These are phyloP conservation scores for Melanaphis sacchari DNA, from an alignment of 1,140 invertebrate species.

Conservation along the genomic window DNA sequence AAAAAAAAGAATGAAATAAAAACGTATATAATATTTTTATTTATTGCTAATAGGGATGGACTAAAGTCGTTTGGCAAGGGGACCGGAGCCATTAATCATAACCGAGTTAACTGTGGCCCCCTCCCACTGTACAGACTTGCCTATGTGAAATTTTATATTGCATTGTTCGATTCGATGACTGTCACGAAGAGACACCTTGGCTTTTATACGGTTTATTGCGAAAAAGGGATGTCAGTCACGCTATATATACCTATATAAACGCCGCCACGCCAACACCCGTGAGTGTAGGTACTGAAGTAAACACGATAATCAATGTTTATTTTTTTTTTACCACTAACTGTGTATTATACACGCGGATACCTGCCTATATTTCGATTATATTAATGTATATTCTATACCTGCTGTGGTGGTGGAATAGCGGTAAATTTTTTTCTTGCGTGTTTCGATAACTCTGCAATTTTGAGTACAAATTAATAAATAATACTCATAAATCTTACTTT, in stretches of 20 bases:
- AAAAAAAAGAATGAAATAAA: slow-evolving; percentile 34
- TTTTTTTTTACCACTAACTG: neutral
- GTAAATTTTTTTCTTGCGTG: neutral
- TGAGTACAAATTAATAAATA: neutral
- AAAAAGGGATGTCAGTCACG: slow-evolving; percentile 55
- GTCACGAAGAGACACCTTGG: slow-evolving; percentile 56
- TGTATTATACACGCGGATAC: neutral
- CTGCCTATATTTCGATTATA: neutral
- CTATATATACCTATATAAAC: slow-evolving; percentile 13
- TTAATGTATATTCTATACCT: slow-evolving; percentile 3
- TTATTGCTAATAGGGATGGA: slow-evolving; percentile 57
- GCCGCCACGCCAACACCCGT: neutral
- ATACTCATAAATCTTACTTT: neutral
- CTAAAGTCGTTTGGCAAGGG: slow-evolving; percentile 45
- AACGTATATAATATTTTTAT: slow-evolving; percentile 49
- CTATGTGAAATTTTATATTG: slow-evolving; percentile 52
- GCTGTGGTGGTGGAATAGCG: neutral
- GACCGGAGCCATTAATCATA: slow-evolving; percentile 49
- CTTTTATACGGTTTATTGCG: slow-evolving; percentile 34
- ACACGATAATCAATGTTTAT: slow-evolving; percentile 6
- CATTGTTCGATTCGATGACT: slow-evolving; percentile 52
- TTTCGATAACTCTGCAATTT: neutral
- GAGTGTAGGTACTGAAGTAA: neutral
- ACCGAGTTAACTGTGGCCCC: slow-evolving; percentile 45
- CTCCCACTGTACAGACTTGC: neutral